Percentiles rank a stretch among this genome's conserved stretches.
These are phyloP conservation scores for Molossus alvarezi DNA, from an alignment of 2,797 vertebrate genomes.

Conservation along the genomic window DNA sequence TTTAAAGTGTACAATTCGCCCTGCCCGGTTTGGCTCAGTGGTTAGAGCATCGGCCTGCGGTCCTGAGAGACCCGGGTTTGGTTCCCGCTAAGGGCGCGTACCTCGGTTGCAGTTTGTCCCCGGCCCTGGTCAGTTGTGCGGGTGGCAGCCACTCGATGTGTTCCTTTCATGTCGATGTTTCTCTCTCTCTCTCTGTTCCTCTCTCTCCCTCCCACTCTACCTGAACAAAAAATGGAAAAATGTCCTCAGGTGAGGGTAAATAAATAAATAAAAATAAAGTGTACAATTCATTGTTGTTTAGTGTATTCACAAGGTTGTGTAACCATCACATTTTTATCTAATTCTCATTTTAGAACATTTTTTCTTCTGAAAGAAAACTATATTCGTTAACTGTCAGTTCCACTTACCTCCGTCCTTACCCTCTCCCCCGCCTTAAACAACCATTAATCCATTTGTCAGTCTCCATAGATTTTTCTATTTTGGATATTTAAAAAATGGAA, in stretches of 20 bases:
- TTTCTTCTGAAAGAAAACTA: neutral
- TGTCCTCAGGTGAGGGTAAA: too few relatives aligned
- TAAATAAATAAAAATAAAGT: neutral
- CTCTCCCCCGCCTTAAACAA: neutral
- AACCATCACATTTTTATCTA: neutral
- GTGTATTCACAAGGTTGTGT: neutral
- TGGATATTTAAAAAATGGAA: neutral
- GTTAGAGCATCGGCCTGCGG: too few relatives aligned
- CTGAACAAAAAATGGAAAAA: too few relatives aligned
- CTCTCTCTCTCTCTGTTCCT: too few relatives aligned
- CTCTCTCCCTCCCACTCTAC: too few relatives aligned
- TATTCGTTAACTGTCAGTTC: neutral
- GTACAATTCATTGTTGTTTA: neutral
- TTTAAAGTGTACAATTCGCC: neutral
- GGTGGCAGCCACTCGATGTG: too few relatives aligned
- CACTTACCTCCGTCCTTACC: neutral
- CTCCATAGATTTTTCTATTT: conserved; percentile 21
- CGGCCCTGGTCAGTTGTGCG: too few relatives aligned
- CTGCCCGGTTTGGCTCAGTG: too few relatives aligned
- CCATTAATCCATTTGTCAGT: neutral
- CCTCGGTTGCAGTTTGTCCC: too few relatives aligned
- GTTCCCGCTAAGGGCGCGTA: too few relatives aligned
- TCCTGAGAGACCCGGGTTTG: too few relatives aligned
- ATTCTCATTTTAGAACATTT: conserved; percentile 4
- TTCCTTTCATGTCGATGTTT: too few relatives aligned